Conservation (phyloP, 2,113 vertebrate species). For the Catharus minimus region DNA sequence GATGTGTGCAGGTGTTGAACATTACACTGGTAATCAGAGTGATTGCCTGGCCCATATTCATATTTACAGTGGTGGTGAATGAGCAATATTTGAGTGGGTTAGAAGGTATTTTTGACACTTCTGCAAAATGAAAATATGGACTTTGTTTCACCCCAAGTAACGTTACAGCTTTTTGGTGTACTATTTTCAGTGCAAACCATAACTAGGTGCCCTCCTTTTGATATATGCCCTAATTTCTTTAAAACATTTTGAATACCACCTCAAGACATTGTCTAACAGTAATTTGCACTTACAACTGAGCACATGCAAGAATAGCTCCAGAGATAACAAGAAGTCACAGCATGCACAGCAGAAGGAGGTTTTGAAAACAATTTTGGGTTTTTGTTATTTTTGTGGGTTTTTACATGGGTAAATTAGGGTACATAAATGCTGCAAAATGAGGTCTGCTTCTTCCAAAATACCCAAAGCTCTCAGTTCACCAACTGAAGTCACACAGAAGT, state of each 20-base stretch:
- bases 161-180: not conserved
- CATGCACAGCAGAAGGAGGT: not conserved
- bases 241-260: not conserved
- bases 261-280: not conserved
- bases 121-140: not conserved
- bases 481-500: not conserved
- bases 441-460: not conserved
- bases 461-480: not conserved
- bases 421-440: not conserved
- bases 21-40: not conserved
- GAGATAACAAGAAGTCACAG: not conserved
- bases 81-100: not conserved
- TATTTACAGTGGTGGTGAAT: not conserved
- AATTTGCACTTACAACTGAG: not conserved
- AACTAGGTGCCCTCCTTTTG: not conserved
- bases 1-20: not conserved
- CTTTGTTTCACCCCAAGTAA: not conserved
- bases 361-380: not conserved
- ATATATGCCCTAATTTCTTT: not conserved
- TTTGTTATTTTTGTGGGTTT: not conserved
- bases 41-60: not conserved
- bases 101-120: not conserved
- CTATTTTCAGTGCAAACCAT: not conserved
- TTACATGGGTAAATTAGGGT: not conserved
- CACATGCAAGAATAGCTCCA: not conserved